phyloP scores from a whole-genome alignment of 1,140 invertebrate genomes.

The Drosophila trapezifrons region DNA sequence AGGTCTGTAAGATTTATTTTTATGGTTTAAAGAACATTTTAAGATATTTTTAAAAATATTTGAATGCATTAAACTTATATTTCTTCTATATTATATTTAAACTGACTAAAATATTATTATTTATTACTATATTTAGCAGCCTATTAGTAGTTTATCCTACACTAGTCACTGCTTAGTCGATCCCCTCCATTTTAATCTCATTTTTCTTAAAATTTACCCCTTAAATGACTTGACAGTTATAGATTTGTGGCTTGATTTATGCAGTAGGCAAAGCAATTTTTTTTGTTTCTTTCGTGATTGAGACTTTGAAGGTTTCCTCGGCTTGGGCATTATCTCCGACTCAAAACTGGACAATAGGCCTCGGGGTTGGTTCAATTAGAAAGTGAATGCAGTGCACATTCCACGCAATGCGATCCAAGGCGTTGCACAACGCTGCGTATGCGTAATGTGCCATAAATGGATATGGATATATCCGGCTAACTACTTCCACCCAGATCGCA shows the following conservation, averaged over 20 bases:
- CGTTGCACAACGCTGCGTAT: slow-evolving; percentile 67
- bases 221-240: slow-evolving; percentile 69
- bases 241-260: slow-evolving; percentile 68
- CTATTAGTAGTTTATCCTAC: neutral
- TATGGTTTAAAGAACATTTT: too few species aligned
- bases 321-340: slow-evolving; percentile 19
- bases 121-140: too few species aligned
- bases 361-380: slow-evolving; percentile 36
- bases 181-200: neutral
- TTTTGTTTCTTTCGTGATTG: slow-evolving; percentile 50
- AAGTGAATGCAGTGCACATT: slow-evolving; percentile 47
- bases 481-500: slow-evolving; percentile 14
- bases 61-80: too few species aligned
- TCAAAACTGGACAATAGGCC: slow-evolving; percentile 48
- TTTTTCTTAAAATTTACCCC: slow-evolving; percentile 24
- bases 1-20: too few species aligned
- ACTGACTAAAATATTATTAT: too few species aligned
- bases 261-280: slow-evolving; percentile 33
- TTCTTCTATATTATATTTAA: too few species aligned
- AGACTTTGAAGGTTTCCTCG: slow-evolving; percentile 40
- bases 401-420: slow-evolving; percentile 47
- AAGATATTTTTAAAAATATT: too few species aligned
- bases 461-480: slow-evolving; percentile 40
- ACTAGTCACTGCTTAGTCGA: slow-evolving; percentile 30
- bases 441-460: slow-evolving; percentile 49